Evolutionary conservation across 2,113 vertebrate species (phyloP), one percentile per base, ranked within the genome.

Genomic region (Nycticebus coucang): DNA sequence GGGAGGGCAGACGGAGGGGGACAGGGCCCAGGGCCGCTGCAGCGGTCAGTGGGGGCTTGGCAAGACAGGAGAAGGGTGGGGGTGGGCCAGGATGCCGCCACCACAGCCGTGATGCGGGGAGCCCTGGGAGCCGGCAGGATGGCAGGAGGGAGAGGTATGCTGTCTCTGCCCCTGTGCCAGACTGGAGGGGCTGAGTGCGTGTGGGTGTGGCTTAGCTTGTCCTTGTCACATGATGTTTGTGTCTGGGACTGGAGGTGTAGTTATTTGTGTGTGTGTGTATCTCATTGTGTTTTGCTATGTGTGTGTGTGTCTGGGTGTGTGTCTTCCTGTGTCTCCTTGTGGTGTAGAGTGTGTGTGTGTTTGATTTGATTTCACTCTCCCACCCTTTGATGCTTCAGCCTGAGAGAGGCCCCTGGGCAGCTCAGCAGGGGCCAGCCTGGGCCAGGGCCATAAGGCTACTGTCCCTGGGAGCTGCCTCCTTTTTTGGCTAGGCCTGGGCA

Each of bases 121-220:
- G 69, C 60, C 22, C 1, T 0, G n/a, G 55, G 68, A 89, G 92
- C 86, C n/a, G 15, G 84, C 94, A 59, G 95, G 96, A 97, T 97
- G 97, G 96, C 96, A 59, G 91, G 87, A 97, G 78, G 94, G 95
- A 97, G 96, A 98, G 98, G 98, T 98, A 98, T 74, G 95, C 96
- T 92, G 96, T 62, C 68, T 26, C 83, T 8, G 37, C 62, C 83
- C 55, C 18, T 7, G 41, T 75, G 92, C n/a, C 11, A 1, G 81
- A 59, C 91, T 2, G 6, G 64, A 78, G 96, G 92, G 59, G 93
- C 85, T 28, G 45, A 71, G 91, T 37, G 64, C 15, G n/a, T 30
- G 7, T 57, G 78, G 86, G 75, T 75, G 88, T 95, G 91, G 77
- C 57, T 10, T 26, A 57, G 84, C 53, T 57, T 33, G 19, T 84